Percentiles rank a stretch among this genome's conserved stretches.
phyloP scores from a whole-genome alignment of 2,888 invertebrate genomes.

The Cryptocheilus praepositus region DNA sequence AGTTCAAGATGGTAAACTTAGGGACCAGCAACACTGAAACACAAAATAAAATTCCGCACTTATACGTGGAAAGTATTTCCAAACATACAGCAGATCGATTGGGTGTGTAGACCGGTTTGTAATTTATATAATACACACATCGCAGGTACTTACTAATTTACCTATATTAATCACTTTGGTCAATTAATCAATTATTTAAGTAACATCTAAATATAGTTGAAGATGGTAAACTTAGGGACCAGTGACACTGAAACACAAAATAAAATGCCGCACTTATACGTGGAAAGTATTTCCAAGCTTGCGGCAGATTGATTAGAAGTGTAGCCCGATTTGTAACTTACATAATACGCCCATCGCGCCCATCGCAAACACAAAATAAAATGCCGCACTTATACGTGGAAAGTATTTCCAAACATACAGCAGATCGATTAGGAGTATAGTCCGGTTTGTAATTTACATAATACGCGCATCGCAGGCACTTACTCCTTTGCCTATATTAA shows the following conservation, averaged over 20 bases:
- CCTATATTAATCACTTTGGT: too few species aligned
- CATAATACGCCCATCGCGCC: too few species aligned
- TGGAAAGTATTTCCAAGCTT: constrained; percentile 30
- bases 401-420: constrained; percentile 24
- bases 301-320: constrained; percentile 43
- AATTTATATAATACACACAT: too few species aligned
- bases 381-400: constrained; percentile 26
- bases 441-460: constrained; percentile 43
- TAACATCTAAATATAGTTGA: too few species aligned
- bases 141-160: too few species aligned
- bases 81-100: constrained; percentile 33
- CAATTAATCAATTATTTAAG: too few species aligned
- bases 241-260: constrained; percentile 17
- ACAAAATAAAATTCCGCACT: constrained; percentile 16
- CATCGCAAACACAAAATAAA: constrained; percentile 22
- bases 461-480: too few species aligned
- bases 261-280: constrained; percentile 16
- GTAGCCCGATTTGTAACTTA: constrained; percentile 47
- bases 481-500: too few species aligned
- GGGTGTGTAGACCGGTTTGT: constrained; percentile 49
- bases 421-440: constrained; percentile 50
- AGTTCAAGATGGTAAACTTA: not conserved
- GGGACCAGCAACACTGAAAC: constrained; percentile 11
- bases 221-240: not conserved
- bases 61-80: constrained; percentile 30